Evolutionary conservation across 2,113 vertebrate genomes (phyloP), one percentile per base, ranked within the genome.

Genomic region (Boleophthalmus pectinirostris): DNA sequence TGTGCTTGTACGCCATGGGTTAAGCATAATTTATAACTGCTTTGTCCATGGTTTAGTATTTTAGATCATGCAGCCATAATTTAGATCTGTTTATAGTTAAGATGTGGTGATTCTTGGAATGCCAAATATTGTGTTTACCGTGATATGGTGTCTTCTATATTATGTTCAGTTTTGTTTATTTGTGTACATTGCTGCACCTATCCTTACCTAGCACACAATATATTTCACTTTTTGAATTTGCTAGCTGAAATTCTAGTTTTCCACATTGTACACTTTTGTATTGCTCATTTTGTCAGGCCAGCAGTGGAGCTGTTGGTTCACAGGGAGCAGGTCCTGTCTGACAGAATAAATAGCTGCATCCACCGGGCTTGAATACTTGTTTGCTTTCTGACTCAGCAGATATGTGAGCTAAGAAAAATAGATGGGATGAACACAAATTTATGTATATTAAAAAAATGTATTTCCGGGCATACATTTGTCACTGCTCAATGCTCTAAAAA

Each of bases 331-430:
- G 29, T 33, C 29, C 60, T 63, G 29, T 20, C 60, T 63, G 18
- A 43, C 61, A 64, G 61, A 38, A 43, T 64, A 38, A 64, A 64
- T 43, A 21, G 61, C 61, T 64, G 2, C 15, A 61, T 61, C 25
- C 7, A 35, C 33, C 20, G 11, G 29, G 3, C 33, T 38, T 38
- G 18, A 43, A 64, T 64, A 38, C 33, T 64, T 64, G 33, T 64
- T 64, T 64, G 33, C 33, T 38, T 20, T 9, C 45, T 63, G 72
- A 82, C 58, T 87, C 82, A 85, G 67, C 64, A 79, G 29, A 65
- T 77, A 73, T 18, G 6, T n/a, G 25, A 35, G 18, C 53, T 23
- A 23, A 67, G 58, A 76, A 77, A 74, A 66, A 77, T 66, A 15
- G 46, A 2, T 68, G 11, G n/a, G 35, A 64, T 43, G 20, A n/a